Conservation (phyloP, 2,888 invertebrate species). For the Yponomeuta plumbellus region DNA sequence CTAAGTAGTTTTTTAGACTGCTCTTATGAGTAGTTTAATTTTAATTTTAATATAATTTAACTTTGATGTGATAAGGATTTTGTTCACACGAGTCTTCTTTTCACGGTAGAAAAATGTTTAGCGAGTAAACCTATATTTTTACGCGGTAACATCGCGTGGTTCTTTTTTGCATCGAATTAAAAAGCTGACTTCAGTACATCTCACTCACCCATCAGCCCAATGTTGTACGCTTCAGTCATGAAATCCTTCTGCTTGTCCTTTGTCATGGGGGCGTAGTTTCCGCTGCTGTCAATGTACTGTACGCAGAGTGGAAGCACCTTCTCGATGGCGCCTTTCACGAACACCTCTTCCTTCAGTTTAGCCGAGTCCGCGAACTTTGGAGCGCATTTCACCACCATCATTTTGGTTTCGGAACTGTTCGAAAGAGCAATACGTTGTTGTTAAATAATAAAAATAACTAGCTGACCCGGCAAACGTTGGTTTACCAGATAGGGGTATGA, state of each 20-base stretch:
- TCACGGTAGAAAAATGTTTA: no score
- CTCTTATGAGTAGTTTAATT: no score
- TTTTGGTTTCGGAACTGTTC: slow-evolving; percentile 93
- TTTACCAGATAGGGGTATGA: no score
- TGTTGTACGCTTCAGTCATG: slow-evolving; percentile 87
- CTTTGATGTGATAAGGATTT: no score
- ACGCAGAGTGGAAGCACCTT: slow-evolving; percentile 91
- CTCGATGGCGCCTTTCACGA: slow-evolving; percentile 97
- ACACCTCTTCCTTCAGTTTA: slow-evolving; percentile 85
- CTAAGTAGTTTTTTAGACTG: no score
- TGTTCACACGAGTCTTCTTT: no score
- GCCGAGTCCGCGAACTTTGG: slow-evolving; percentile 84
- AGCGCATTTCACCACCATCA: slow-evolving; percentile 97
- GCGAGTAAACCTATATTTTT: no score
- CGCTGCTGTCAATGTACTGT: slow-evolving; percentile 84
- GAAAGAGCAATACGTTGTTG: background rate
- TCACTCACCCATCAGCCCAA: slow-evolving; percentile 86
- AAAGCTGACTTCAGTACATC: background rate
- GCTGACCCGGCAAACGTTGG: no score
- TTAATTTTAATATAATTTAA: no score
- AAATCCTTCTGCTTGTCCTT: slow-evolving; percentile 90
- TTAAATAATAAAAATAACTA: slow-evolving; percentile 3
- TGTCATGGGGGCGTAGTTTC: slow-evolving; percentile 82
- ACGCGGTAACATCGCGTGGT: no score
- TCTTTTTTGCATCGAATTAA: no score